These are phyloP conservation scores for Tenthredo notha DNA, from an alignment of 2,888 invertebrate genomes.

Conservation along the genomic window DNA sequence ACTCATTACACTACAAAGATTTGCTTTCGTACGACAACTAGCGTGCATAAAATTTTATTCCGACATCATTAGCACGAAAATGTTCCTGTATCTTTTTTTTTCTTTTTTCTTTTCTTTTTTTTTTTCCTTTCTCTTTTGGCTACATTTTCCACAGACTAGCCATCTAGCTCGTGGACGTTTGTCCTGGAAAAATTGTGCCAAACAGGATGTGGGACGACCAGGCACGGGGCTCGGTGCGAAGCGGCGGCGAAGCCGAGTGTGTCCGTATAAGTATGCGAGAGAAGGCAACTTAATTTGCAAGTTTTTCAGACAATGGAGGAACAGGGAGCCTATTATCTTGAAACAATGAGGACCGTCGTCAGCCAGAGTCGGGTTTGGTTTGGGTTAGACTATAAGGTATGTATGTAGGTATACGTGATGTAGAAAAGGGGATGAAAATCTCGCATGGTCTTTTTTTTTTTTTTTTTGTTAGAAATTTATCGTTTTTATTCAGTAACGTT, in stretches of 20 bases:
- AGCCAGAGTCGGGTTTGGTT: slow-evolving; percentile 30
- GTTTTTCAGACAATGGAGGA: slow-evolving; percentile 42
- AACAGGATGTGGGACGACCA: slow-evolving; percentile 41
- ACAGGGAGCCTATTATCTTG: slow-evolving; percentile 47
- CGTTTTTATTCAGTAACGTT: too few species aligned
- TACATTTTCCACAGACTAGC: not conserved
- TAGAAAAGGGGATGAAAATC: slow-evolving; percentile 1
- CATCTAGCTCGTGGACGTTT: not conserved
- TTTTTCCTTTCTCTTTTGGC: not conserved
- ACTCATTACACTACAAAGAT: not conserved
- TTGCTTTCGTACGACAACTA: not conserved
- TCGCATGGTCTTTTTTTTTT: not conserved
- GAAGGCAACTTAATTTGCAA: slow-evolving; percentile 51
- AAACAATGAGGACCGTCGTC: slow-evolving; percentile 52
- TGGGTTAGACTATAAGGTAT: not conserved
- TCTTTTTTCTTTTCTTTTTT: not conserved
- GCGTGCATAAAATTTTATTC: slow-evolving; percentile 1
- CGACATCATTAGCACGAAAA: slow-evolving; percentile 12
- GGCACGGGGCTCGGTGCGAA: not conserved
- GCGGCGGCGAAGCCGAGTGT: not conserved
- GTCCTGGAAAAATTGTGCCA: slow-evolving; percentile 35
- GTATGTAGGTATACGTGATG: not conserved
- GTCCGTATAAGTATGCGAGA: slow-evolving; percentile 35
- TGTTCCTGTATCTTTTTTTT: not conserved
- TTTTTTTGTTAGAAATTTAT: not conserved